phyloP scores from a whole-genome alignment of 2,113 vertebrate species.

The Anas platyrhynchos region DNA sequence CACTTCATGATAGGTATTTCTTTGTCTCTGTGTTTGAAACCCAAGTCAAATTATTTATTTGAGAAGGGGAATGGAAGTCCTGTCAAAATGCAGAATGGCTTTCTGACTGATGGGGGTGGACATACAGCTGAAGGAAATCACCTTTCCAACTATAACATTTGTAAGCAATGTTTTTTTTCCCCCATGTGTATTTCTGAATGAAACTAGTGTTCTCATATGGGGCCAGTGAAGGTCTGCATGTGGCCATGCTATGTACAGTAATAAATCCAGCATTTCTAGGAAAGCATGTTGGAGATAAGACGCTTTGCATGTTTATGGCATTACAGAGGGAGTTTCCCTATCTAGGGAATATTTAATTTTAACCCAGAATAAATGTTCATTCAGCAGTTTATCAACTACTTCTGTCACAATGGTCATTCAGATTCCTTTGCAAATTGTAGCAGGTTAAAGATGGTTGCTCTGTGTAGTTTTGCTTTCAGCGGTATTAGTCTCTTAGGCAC shows the following conservation, averaged over 20 bases:
- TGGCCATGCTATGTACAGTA: background rate
- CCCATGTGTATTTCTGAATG: slow-evolving; percentile 41
- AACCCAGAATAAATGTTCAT: background rate
- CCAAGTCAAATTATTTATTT: background rate
- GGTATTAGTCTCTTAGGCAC: background rate
- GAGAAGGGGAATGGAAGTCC: background rate
- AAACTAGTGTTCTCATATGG: slow-evolving; percentile 24
- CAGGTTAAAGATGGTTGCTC: background rate
- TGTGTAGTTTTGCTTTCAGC: background rate
- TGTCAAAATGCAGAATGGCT: background rate
- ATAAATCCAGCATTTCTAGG: slow-evolving; percentile 5
- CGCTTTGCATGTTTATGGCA: background rate
- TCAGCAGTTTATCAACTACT: background rate
- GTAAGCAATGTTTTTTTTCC: slow-evolving; percentile 27
- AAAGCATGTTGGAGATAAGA: background rate
- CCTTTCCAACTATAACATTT: slow-evolving; percentile 53
- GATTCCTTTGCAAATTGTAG: background rate
- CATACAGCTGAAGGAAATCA: slow-evolving; percentile 59
- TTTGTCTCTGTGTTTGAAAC: background rate
- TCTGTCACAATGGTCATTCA: background rate
- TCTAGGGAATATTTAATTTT: background rate
- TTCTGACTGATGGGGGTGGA: slow-evolving; percentile 22
- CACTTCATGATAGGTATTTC: background rate
- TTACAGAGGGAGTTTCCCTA: background rate
- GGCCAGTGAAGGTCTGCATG: background rate